Evolutionary conservation across 2,113 vertebrate genomes (phyloP), one percentile per base, ranked within the genome.

Genomic region (Cavia aperea): DNA sequence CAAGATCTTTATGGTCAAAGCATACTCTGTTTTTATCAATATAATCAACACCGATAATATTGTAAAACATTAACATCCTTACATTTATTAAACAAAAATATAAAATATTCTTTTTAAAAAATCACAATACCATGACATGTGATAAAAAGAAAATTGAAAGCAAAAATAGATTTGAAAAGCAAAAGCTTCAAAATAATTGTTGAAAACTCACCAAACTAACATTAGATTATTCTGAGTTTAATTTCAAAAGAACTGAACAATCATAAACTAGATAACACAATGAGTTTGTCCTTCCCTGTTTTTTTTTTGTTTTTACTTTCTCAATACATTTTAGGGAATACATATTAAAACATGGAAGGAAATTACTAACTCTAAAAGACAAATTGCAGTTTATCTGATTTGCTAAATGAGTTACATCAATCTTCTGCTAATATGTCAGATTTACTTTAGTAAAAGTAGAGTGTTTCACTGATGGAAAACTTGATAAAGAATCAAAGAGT

Each of bases 361-460:
- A 96, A 86, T 93, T 63, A 81, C 33, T 84, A 94, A 89, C 24
- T 93, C 81, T 78, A 94, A 94, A 95, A 95, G 79, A 39, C 33
- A 94, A 95, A 93, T 54, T 93, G 23, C 7, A n/a, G 2, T 84
- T 95, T 23, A 93, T 68, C 79, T 36, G 66, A 95, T 83, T 96
- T n/a, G 36, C 63, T 89, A 95, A 95, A 94, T 94, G 63, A 93
- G 39, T 91, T 90, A 39, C 86, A 90, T 92, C 46, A 88, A 81
- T 93, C 43, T 92, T 89, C 2, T 83, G 14, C 36, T 94, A 63
- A 81, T 84, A 51, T 90, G 72, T 94, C 75, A 58, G 39, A 93
- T 93, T 95, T 93, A 72, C 23, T 92, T 91, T 31, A 89, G 43
- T 65, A 82, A 92, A 82, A 84, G 36, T 83, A 78, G 26, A 92